Base-by-base conservation (phyloP, 2,888 invertebrate species). In the Leucania comma region DNA sequence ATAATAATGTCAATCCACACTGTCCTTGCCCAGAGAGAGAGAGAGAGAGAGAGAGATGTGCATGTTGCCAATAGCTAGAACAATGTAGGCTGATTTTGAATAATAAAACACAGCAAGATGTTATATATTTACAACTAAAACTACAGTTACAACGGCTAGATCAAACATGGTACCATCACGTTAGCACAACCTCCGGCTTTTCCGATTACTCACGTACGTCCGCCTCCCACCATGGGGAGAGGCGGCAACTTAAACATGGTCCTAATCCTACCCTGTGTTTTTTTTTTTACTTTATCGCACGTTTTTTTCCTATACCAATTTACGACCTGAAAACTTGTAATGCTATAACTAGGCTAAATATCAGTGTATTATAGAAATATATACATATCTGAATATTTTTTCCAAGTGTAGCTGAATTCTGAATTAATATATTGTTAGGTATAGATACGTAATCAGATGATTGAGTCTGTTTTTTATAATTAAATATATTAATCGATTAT, bases 201-300 rank as follows among this genome's bases (percentile, higher is more conserved):
- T 22, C 14, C 20, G 14, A 4, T 14, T 54, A 17, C 1, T 17
- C 8, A 5, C 22, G 20, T 20, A 26, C 26, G 1, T 14, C 5
- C 22, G 5, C 38, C 57, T n/a, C 9, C 4, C 32, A 24, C n/a
- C 22, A 2, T 10, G 1, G 1, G 24, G 6, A 10, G 10, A 67
- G 14, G 51, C 24, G 10, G 29, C 14, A 4, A 29, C 20, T 42
- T 14, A 14, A 42, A 42, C 3, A n/a, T 42, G 42, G 20, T 20
- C n/a, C 20, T 32, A 20, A 29, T 1, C 20, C n/a, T 70, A 69
- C 42, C 51, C 67, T 68, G 32, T 20, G n/a, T 22, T 54, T n/a
- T 9, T 29, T 29, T 22, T 54, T n/a, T 9, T 29, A 29, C 29
- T n/a, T 20, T 32, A 10, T 2, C n/a, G 8, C 17, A 20, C 10